A percentile compares a stretch with the other conserved stretches of the same genome.
Evolutionary conservation across 2,113 vertebrate species (phyloP).

Genomic region (Festucalex cinctus): DNA sequence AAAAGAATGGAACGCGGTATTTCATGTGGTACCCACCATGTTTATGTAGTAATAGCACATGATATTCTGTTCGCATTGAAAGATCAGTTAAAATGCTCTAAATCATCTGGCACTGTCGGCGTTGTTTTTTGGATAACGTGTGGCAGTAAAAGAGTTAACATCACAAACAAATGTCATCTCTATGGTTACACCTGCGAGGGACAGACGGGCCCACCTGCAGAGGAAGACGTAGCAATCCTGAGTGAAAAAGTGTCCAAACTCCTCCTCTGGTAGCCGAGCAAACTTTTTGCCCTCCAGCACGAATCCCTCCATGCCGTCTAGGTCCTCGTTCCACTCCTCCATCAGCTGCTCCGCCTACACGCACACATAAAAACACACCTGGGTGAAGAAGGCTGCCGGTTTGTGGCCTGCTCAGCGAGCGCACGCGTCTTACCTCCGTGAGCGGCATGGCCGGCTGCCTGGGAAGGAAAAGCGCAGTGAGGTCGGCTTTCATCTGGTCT

Average conservation of each 20-base stretch:
- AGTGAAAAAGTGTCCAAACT: constrained; percentile 94
- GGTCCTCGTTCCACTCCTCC: constrained; percentile 97
- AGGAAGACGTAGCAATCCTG: constrained; percentile 98
- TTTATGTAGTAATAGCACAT: too few species aligned
- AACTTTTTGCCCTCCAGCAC: constrained; percentile 97
- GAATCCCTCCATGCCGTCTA: constrained; percentile 98
- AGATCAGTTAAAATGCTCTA: too few species aligned
- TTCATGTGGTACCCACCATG: too few species aligned
- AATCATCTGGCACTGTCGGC: too few species aligned
- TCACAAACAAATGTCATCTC: too few species aligned
- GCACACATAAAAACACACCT: not conserved
- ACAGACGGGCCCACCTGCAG: constrained; percentile 80
- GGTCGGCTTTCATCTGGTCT: constrained; percentile 95
- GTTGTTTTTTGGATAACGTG: too few species aligned
- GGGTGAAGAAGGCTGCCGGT: not conserved
- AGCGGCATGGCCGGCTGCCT: constrained; percentile 90
- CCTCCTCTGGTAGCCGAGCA: constrained; percentile 90
- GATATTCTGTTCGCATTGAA: too few species aligned
- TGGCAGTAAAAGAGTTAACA: too few species aligned
- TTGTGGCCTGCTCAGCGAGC: too few species aligned
- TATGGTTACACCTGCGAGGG: too few species aligned
- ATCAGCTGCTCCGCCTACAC: constrained; percentile 88
- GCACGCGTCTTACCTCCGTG: constrained; percentile 74
- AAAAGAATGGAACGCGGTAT: too few species aligned
- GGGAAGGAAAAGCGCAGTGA: constrained; percentile 92